Evolutionary conservation across 2,797 vertebrate genomes (phyloP).

Genomic region (Xenentodon cancila): DNA sequence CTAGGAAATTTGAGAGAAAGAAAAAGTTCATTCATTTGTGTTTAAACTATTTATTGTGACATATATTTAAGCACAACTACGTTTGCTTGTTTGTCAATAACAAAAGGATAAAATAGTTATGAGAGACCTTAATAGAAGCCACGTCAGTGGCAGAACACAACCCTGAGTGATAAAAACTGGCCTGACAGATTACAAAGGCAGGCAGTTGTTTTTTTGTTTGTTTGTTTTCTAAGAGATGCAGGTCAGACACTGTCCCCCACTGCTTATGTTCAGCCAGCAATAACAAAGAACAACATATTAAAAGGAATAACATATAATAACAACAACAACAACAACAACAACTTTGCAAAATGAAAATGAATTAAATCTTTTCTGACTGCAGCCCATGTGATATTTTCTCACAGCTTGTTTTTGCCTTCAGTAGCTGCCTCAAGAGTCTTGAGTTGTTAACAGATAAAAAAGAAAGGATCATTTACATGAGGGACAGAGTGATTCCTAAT

Average conservation of each 20-base stretch:
- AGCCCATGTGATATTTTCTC: background rate
- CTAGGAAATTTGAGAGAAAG: background rate
- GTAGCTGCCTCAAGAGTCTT: constrained; percentile 6
- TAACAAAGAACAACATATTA: background rate
- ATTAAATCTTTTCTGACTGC: background rate
- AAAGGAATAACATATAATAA: too few species aligned
- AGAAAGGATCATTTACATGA: background rate
- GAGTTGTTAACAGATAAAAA: background rate
- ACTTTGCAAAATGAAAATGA: background rate
- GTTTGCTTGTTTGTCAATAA: background rate
- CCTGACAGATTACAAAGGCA: constrained; percentile 4
- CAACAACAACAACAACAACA: too few species aligned
- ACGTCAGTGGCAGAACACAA: background rate
- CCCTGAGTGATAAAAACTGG: constrained; percentile 1
- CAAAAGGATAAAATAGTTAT: too few species aligned
- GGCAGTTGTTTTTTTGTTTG: too few species aligned
- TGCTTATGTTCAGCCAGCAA: background rate
- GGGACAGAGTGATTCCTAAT: too few species aligned
- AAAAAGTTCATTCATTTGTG: background rate
- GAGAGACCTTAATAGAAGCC: too few species aligned
- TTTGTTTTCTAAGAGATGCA: background rate
- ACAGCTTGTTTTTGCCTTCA: constrained; percentile 3
- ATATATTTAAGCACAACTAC: background rate
- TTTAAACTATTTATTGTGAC: background rate
- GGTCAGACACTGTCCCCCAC: background rate